Conservation (phyloP, 2,797 vertebrate genomes). For the Ceryle rudis region DNA sequence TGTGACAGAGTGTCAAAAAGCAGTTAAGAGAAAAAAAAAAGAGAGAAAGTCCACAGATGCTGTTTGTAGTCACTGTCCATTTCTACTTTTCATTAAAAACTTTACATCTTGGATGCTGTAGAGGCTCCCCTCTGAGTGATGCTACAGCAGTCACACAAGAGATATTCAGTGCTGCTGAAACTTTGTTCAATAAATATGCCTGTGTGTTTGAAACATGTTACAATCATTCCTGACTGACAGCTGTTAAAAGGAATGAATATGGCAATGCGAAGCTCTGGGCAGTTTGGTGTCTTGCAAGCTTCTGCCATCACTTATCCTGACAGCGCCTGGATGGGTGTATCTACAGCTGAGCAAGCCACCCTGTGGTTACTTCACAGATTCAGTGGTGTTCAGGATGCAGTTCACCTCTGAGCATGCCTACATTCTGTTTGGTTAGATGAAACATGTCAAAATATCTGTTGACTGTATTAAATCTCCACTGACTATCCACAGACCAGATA, state of each 20-base stretch:
- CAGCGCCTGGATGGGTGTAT: neutral
- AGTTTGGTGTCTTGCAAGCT: neutral
- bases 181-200: neutral
- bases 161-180: neutral
- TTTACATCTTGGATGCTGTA: neutral
- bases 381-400: neutral
- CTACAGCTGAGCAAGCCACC: neutral
- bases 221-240: neutral
- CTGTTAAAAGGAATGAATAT: neutral
- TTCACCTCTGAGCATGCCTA: neutral
- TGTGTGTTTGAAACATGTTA: neutral
- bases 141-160: neutral
- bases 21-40: neutral
- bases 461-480: neutral
- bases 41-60: neutral
- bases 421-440: neutral
- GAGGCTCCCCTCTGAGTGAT: neutral
- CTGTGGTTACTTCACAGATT: neutral
- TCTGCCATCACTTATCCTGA: neutral
- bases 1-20: neutral
- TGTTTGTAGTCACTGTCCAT: neutral
- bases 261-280: neutral
- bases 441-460: neutral
- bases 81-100: conserved; percentile 1
- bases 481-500: neutral